These are phyloP conservation scores for Xestia sexstrigata DNA, from an alignment of 2,888 invertebrate species.

Conservation along the genomic window DNA sequence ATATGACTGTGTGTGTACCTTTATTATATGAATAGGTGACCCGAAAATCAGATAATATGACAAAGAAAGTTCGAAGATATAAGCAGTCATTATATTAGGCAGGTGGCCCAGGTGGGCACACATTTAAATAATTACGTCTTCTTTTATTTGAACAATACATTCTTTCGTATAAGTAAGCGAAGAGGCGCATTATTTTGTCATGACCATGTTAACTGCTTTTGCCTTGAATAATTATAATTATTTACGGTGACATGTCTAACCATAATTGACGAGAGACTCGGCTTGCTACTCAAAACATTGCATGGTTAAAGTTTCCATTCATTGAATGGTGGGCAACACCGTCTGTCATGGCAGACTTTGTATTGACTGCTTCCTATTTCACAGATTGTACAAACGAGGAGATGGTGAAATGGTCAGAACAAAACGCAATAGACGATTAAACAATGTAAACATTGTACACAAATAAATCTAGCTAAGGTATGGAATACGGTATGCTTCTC, in stretches of 20 bases:
- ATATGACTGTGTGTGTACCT: no score
- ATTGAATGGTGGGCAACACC: not conserved
- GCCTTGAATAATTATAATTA: constrained; percentile 31
- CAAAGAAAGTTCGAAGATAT: not conserved
- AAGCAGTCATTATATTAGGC: not conserved
- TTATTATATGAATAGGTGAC: no score
- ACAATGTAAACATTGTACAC: not conserved
- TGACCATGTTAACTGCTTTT: constrained; percentile 4
- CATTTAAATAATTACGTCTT: not conserved
- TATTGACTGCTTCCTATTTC: constrained; percentile 4
- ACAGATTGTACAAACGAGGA: not conserved
- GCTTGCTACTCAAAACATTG: constrained; percentile 12
- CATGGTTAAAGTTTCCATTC: not conserved
- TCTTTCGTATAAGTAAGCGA: not conserved
- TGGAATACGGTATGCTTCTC: not conserved
- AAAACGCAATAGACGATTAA: not conserved
- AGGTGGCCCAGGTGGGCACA: not conserved
- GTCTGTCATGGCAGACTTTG: not conserved
- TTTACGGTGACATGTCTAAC: constrained; percentile 8
- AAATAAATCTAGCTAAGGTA: not conserved
- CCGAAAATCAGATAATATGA: no score
- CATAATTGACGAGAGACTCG: not conserved
- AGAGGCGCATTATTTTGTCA: constrained; percentile 26
- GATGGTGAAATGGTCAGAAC: not conserved
- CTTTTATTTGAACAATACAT: constrained; percentile 18